Evolutionary conservation across 1,140 invertebrate genomes (phyloP).

Genomic region (Bombyx mandarina): DNA sequence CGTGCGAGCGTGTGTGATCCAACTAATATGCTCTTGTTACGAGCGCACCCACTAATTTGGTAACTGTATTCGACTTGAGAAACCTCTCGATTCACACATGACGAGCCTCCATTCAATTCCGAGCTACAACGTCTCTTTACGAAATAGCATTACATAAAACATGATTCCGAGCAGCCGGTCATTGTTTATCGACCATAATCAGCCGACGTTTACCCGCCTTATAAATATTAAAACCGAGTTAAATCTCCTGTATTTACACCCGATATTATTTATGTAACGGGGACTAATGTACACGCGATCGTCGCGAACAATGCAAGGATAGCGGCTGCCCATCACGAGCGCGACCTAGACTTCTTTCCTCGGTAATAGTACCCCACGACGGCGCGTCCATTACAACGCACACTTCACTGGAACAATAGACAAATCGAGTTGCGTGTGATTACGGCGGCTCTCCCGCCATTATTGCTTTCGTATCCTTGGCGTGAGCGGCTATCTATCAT

Average conservation of each 20-base stretch:
- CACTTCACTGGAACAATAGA: constrained; percentile 52
- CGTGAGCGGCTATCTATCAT: constrained; percentile 60
- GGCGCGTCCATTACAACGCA: constrained; percentile 37
- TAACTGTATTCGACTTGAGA: constrained; percentile 7
- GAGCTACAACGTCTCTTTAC: too few species aligned
- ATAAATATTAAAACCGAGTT: constrained; percentile 29
- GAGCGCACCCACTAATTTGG: constrained; percentile 18
- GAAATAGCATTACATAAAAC: constrained; percentile 12
- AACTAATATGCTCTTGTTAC: constrained; percentile 47
- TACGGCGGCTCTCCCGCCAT: constrained; percentile 33
- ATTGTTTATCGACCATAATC: constrained; percentile 22
- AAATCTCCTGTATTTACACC: constrained; percentile 29
- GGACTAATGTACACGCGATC: constrained; percentile 66
- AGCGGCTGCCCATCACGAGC: constrained; percentile 29
- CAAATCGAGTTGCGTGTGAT: constrained; percentile 43
- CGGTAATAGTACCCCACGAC: constrained; percentile 54
- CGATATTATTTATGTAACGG: constrained; percentile 64
- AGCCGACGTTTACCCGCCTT: constrained; percentile 27
- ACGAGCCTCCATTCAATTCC: constrained; percentile 7
- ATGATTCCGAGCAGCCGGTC: constrained; percentile 11
- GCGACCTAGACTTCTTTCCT: constrained; percentile 64
- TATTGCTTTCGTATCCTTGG: constrained; percentile 63
- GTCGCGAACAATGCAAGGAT: constrained; percentile 62
- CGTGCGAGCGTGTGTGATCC: constrained; percentile 42
- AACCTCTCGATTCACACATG: constrained; percentile 5